A percentile compares a stretch with the other conserved stretches of the same genome.
phyloP scores from a whole-genome alignment of 2,797 vertebrate species.

The Cyclura pinguis region DNA sequence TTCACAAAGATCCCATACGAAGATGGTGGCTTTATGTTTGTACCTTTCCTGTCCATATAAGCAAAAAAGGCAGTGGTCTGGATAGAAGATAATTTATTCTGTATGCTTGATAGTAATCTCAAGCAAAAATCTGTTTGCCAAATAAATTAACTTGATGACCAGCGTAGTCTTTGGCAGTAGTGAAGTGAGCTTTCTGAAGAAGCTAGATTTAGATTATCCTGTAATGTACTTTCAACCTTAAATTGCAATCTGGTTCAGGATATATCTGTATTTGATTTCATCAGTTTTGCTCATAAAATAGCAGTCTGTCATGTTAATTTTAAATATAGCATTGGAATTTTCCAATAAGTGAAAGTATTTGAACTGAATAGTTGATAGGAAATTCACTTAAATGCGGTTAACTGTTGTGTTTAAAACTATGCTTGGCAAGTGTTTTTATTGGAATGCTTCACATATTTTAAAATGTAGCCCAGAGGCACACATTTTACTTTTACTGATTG shows the following conservation, averaged over 20 bases:
- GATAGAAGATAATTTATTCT: not conserved
- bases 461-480: not conserved
- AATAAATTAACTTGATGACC: not conserved
- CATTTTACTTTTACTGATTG: not conserved
- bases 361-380: not conserved
- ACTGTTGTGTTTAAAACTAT: not conserved
- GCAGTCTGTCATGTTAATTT: not conserved
- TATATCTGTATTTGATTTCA: not conserved
- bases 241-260: not conserved
- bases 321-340: not conserved
- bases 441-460: not conserved
- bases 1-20: not conserved
- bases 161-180: not conserved
- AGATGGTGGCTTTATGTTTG: not conserved
- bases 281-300: not conserved
- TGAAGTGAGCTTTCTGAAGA: not conserved
- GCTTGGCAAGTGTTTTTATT: not conserved
- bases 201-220: not conserved
- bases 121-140: no score
- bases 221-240: not conserved
- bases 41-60: not conserved
- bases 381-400: not conserved
- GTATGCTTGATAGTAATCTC: not conserved
- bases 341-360: not conserved
- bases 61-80: not conserved